These are phyloP conservation scores for Hypercompe scribonia DNA, from an alignment of 2,888 invertebrate genomes.

Conservation along the genomic window DNA sequence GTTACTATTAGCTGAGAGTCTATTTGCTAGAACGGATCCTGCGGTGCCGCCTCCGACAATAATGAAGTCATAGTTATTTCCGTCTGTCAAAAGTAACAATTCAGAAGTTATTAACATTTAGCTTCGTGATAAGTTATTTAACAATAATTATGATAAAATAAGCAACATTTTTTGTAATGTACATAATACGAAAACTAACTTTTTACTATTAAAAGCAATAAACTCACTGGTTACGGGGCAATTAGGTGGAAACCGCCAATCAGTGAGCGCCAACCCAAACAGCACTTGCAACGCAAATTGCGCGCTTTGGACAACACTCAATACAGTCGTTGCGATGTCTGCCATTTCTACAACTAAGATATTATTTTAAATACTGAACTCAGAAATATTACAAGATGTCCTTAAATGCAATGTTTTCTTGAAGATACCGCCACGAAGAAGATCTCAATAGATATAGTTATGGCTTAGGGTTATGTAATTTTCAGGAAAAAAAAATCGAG, in stretches of 20 bases:
- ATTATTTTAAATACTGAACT: background rate
- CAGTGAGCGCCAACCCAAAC: constrained; percentile 16
- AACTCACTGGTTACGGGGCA: constrained; percentile 15
- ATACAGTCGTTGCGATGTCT: background rate
- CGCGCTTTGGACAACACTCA: background rate
- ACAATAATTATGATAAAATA: too few species aligned
- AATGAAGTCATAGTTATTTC: constrained; percentile 36
- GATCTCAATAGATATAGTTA: too few species aligned
- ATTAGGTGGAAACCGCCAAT: constrained; percentile 11
- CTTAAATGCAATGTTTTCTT: too few species aligned
- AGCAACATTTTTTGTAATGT: too few species aligned
- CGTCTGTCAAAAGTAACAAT: constrained; percentile 25
- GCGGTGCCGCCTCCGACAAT: constrained; percentile 44
- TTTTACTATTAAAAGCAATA: background rate
- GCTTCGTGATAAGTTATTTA: too few species aligned
- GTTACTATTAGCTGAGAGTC: constrained; percentile 32
- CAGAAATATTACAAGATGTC: too few species aligned
- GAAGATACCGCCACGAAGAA: too few species aligned
- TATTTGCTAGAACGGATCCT: constrained; percentile 37
- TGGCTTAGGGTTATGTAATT: too few species aligned
- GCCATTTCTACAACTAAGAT: background rate
- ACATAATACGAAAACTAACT: too few species aligned
- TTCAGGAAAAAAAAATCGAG: too few species aligned
- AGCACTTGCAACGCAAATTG: constrained; percentile 18
- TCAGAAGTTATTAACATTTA: background rate